A percentile compares a stretch with the other conserved stretches of the same genome.
These are phyloP conservation scores for Trachops cirrhosus DNA, from an alignment of 2,797 vertebrate genomes.

Conservation along the genomic window DNA sequence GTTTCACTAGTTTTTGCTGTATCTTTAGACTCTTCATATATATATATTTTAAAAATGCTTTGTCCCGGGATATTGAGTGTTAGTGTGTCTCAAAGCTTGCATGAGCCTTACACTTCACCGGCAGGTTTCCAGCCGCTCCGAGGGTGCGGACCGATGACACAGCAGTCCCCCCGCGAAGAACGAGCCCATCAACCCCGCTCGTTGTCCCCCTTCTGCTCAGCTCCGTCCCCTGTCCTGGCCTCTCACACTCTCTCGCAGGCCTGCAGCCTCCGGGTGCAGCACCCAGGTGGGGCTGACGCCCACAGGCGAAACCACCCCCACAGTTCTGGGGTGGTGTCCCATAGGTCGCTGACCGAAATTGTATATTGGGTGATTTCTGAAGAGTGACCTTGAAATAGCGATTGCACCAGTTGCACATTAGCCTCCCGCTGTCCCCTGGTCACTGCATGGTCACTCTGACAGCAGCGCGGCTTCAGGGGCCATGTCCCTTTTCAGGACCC, in stretches of 20 bases:
- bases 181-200: fast-evolving
- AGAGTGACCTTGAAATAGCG: fast-evolving
- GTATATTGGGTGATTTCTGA: neutral
- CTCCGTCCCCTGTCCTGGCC: fast-evolving
- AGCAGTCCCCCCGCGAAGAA: neutral
- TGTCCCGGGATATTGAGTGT: neutral
- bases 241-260: neutral
- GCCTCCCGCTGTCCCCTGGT: neutral
- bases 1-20: neutral
- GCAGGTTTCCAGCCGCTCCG: too few relatives aligned
- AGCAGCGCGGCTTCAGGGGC: too few relatives aligned
- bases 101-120: neutral
- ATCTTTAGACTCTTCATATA: too few relatives aligned
- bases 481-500: neutral
- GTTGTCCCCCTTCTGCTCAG: fast-evolving
- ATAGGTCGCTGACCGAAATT: too few relatives aligned
- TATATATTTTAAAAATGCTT: too few relatives aligned
- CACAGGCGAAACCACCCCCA: fast-evolving
- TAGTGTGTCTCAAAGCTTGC: neutral
- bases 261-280: fast-evolving
- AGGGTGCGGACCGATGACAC: fast-evolving
- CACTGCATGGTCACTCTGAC: too few relatives aligned
- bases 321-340: too few relatives aligned
- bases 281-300: neutral
- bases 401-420: neutral